Evolutionary conservation across 1,140 invertebrate species (phyloP).

Genomic region (Palaemon carinicauda): DNA sequence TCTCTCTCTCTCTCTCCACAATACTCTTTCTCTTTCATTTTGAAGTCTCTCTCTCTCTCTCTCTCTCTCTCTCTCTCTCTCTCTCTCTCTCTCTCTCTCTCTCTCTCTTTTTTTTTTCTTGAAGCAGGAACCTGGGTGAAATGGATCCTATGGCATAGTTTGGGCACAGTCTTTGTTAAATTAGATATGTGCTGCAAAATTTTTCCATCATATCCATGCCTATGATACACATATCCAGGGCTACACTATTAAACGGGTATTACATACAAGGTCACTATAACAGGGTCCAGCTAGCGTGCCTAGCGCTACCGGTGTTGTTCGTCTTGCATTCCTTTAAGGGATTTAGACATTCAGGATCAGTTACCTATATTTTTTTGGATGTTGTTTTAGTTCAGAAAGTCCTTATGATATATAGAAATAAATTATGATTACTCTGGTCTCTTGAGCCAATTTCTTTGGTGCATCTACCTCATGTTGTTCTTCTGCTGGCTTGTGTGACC

Average conservation of each 20-base stretch:
- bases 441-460: slow-evolving; percentile 56
- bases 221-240: slow-evolving; percentile 54
- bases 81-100: not conserved
- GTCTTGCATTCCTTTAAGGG: slow-evolving; percentile 36
- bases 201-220: slow-evolving; percentile 47
- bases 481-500: slow-evolving; percentile 53
- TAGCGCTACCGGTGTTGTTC: slow-evolving; percentile 49
- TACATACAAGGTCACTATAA: slow-evolving; percentile 56
- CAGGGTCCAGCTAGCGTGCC: slow-evolving; percentile 55
- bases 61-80: slow-evolving; percentile 5
- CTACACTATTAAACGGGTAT: slow-evolving; percentile 51
- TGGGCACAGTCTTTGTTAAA: not conserved
- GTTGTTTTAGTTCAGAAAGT: slow-evolving; percentile 22
- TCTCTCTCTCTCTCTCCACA: not conserved
- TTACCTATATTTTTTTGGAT: slow-evolving; percentile 20
- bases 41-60: slow-evolving; percentile 23
- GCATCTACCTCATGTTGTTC: slow-evolving; percentile 56
- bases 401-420: slow-evolving; percentile 31
- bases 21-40: slow-evolving; percentile 13
- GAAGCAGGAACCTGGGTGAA: slow-evolving; percentile 12
- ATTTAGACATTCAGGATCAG: slow-evolving; percentile 41
- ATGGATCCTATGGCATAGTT: slow-evolving; percentile 21
- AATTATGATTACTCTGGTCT: slow-evolving; percentile 55
- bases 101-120: not conserved
- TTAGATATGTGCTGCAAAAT: not conserved